Evolutionary conservation across 35 echinoderm and acorn worm species (phyloP).

Genomic region (Amphiura filiformis): DNA sequence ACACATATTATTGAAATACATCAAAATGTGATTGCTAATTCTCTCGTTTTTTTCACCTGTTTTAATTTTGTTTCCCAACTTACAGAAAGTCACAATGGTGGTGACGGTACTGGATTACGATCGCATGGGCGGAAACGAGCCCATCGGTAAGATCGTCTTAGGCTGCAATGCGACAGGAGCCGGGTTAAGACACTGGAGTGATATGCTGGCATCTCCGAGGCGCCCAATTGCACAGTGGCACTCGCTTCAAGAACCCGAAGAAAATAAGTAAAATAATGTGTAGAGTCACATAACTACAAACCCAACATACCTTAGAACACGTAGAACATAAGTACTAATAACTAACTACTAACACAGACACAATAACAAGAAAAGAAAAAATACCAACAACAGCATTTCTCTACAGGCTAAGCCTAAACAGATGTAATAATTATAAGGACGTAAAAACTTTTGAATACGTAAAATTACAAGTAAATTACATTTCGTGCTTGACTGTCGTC

Average conservation of each 20-base stretch:
- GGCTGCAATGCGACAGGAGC: constrained; percentile 97
- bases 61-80: background rate
- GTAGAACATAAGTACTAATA: no score
- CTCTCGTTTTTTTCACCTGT: background rate
- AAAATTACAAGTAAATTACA: background rate
- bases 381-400: background rate
- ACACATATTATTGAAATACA: no score
- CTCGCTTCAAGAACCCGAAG: constrained; percentile 86
- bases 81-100: constrained; percentile 95
- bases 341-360: background rate
- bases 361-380: background rate
- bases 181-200: constrained; percentile 94
- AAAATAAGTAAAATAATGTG: constrained; percentile 66
- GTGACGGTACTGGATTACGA: constrained; percentile 97
- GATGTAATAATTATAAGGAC: background rate
- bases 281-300: background rate
- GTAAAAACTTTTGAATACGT: background rate
- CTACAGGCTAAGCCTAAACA: background rate
- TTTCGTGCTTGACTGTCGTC: background rate
- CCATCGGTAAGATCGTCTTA: constrained; percentile 92
- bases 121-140: constrained; percentile 94
- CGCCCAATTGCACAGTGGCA: constrained; percentile 99
- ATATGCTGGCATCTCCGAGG: constrained; percentile 96
- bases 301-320: background rate
- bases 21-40: no score